Evolutionary conservation across 2,888 invertebrate species (phyloP).

Genomic region (Saturnia pavonia): DNA sequence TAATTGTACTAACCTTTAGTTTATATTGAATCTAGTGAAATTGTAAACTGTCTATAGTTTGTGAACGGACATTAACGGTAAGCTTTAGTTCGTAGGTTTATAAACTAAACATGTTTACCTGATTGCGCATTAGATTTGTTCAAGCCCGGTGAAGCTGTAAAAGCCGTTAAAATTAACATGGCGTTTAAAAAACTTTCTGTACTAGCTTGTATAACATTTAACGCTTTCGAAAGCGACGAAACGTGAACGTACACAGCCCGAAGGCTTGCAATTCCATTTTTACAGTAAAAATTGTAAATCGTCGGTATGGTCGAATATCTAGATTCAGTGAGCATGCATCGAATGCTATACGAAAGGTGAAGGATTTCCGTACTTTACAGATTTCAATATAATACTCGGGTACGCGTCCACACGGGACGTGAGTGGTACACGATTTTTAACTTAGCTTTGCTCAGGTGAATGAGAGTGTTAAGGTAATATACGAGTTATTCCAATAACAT

Average conservation of each 20-base stretch:
- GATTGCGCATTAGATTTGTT: neutral
- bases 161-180: neutral
- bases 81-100: no score
- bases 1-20: no score
- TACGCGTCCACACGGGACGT: slow-evolving; percentile 57
- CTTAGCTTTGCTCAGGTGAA: slow-evolving; percentile 66
- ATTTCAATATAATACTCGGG: slow-evolving; percentile 49
- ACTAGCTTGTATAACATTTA: slow-evolving; percentile 33
- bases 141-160: no score
- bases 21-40: no score
- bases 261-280: slow-evolving; percentile 25
- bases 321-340: slow-evolving; percentile 41
- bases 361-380: slow-evolving; percentile 59
- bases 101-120: no score
- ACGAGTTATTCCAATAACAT: slow-evolving; percentile 41
- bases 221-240: slow-evolving; percentile 43
- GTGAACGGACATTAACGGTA: no score
- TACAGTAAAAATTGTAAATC: slow-evolving; percentile 41
- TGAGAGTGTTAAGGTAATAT: slow-evolving; percentile 59
- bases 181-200: slow-evolving; percentile 30
- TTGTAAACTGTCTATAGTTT: no score
- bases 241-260: slow-evolving; percentile 37
- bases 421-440: slow-evolving; percentile 73
- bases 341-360: slow-evolving; percentile 56
- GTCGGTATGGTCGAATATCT: slow-evolving; percentile 49